phyloP scores from a whole-genome alignment of 2,797 vertebrate species.

The Apogon talboti region DNA sequence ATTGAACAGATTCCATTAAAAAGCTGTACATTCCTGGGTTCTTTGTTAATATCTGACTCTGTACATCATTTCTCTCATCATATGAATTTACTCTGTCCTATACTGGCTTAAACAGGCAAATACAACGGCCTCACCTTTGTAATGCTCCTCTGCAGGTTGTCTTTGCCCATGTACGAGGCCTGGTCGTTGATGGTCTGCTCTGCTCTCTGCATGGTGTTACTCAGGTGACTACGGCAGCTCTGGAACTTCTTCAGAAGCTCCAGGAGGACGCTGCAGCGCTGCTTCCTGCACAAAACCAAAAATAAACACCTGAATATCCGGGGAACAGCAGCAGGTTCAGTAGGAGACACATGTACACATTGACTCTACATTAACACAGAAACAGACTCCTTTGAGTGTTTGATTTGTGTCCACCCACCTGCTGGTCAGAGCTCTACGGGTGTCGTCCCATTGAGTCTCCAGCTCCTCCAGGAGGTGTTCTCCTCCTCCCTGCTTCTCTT shows the following conservation, averaged over 20 bases:
- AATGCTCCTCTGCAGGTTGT: constrained; percentile 90
- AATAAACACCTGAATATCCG: no score
- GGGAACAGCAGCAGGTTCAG: not conserved
- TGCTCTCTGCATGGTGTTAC: constrained; percentile 88
- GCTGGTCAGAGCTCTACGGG: constrained; percentile 82
- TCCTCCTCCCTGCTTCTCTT: constrained; percentile 71
- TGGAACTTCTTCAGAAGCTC: constrained; percentile 94
- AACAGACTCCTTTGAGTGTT: not conserved
- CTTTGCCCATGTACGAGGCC: constrained; percentile 93
- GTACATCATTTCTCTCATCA: no score
- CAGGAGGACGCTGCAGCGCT: constrained; percentile 85
- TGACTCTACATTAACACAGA: no score
- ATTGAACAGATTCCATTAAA: no score
- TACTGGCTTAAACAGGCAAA: no score
- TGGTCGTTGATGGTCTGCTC: constrained; percentile 87
- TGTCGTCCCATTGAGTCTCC: constrained; percentile 87
- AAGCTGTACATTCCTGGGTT: no score
- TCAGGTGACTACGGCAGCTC: constrained; percentile 85
- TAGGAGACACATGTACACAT: not conserved
- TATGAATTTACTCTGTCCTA: no score
- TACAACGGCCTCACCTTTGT: constrained; percentile 79
- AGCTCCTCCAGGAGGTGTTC: constrained; percentile 71
- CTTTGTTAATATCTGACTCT: no score
- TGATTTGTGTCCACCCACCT: constrained; percentile 74
- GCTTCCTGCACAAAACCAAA: constrained; percentile 79